Percentiles rank a stretch among this genome's conserved stretches.
Conservation (phyloP, 2,888 invertebrate species). For the Ochropleura leucogaster region DNA sequence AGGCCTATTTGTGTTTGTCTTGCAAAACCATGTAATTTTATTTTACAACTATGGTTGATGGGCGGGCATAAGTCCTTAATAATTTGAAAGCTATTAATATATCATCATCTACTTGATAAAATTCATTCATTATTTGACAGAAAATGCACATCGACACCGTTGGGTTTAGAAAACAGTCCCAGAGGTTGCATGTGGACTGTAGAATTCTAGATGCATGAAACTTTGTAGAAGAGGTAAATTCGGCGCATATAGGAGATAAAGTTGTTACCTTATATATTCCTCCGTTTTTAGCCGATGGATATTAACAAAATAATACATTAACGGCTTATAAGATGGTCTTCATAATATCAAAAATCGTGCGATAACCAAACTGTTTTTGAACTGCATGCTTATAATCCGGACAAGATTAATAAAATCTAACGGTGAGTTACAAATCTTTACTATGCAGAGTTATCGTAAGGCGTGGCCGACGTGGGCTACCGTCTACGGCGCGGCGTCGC, state of each 20-base stretch:
- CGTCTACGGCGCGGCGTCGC: no score
- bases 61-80: neutral
- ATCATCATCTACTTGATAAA: neutral
- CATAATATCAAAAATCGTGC: neutral
- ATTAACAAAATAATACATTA: neutral
- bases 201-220: neutral
- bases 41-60: neutral
- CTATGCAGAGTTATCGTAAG: neutral
- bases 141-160: neutral
- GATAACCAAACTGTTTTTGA: neutral
- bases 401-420: neutral
- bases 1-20: neutral
- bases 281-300: neutral
- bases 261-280: neutral
- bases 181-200: neutral
- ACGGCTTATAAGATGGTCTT: no score
- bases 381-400: neutral
- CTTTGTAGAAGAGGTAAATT: neutral
- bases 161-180: neutral
- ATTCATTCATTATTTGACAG: neutral
- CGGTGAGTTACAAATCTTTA: neutral
- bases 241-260: neutral
- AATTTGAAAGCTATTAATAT: no score
- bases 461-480: no score
- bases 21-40: neutral